A percentile compares a stretch with the other conserved stretches of the same genome.
phyloP scores from a whole-genome alignment of 2,113 vertebrate genomes.

The Sapayoa aenigma region DNA sequence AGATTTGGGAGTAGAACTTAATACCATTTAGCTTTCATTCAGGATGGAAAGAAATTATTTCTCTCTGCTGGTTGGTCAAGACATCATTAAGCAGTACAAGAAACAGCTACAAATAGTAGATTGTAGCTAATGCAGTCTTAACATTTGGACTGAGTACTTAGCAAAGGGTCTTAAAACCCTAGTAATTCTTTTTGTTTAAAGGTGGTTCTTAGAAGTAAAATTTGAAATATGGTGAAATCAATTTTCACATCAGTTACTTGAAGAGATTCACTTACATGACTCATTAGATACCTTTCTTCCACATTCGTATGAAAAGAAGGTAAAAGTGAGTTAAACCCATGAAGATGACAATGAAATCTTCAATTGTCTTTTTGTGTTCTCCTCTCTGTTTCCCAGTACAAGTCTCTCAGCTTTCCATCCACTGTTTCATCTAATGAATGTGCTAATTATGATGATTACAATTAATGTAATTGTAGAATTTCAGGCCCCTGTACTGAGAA shows the following conservation, averaged over 20 bases:
- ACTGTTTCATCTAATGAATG: background rate
- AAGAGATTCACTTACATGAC: conserved; percentile 15
- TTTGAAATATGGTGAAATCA: background rate
- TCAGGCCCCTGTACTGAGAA: background rate
- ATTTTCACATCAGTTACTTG: background rate
- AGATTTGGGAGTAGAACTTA: background rate
- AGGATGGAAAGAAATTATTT: background rate
- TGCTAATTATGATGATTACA: background rate
- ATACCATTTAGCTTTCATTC: background rate
- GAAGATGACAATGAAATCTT: conserved; percentile 18
- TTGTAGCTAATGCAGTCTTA: background rate
- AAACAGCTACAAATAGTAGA: background rate
- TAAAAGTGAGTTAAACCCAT: conserved; percentile 30
- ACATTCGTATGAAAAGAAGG: background rate
- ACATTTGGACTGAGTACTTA: background rate
- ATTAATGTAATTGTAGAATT: background rate
- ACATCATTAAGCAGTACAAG: background rate
- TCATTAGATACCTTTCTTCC: conserved; percentile 11
- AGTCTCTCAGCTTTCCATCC: background rate
- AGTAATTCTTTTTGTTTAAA: background rate
- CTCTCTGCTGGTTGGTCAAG: background rate
- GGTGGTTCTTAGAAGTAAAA: background rate
- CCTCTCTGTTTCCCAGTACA: background rate
- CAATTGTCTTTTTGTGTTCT: background rate
- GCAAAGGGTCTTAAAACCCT: background rate